phyloP scores from a whole-genome alignment of 2,797 vertebrate species.

The Chaetodon trifasciatus region DNA sequence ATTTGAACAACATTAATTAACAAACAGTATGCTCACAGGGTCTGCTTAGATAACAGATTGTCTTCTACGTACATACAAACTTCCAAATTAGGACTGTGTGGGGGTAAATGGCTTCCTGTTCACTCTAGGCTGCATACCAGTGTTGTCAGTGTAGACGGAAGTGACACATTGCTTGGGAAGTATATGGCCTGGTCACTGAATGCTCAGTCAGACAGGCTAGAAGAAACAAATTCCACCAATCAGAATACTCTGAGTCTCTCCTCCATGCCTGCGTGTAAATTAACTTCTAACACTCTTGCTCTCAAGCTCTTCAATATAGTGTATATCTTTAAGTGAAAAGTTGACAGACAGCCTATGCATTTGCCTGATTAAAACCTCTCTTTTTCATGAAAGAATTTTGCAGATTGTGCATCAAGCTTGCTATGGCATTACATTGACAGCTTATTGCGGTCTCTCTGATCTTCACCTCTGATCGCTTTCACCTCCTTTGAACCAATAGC shows the following conservation, averaged over 20 bases:
- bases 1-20: too few species aligned
- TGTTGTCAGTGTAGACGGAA: not conserved
- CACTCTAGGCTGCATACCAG: not conserved
- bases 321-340: not conserved
- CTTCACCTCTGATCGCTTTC: too few species aligned
- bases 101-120: not conserved
- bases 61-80: too few species aligned
- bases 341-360: not conserved
- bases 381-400: too few species aligned
- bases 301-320: not conserved
- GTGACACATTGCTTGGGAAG: not conserved
- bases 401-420: too few species aligned
- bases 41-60: too few species aligned
- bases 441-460: too few species aligned
- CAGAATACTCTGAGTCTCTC: not conserved
- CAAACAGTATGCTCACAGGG: too few species aligned
- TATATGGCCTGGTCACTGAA: not conserved
- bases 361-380: not conserved
- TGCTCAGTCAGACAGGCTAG: not conserved
- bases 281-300: not conserved
- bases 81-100: too few species aligned
- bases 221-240: not conserved
- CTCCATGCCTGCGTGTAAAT: not conserved
- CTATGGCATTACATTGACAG: too few species aligned
- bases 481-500: too few species aligned